These are phyloP conservation scores for Tiphia femorata DNA, from an alignment of 2,888 invertebrate species.

Conservation along the genomic window DNA sequence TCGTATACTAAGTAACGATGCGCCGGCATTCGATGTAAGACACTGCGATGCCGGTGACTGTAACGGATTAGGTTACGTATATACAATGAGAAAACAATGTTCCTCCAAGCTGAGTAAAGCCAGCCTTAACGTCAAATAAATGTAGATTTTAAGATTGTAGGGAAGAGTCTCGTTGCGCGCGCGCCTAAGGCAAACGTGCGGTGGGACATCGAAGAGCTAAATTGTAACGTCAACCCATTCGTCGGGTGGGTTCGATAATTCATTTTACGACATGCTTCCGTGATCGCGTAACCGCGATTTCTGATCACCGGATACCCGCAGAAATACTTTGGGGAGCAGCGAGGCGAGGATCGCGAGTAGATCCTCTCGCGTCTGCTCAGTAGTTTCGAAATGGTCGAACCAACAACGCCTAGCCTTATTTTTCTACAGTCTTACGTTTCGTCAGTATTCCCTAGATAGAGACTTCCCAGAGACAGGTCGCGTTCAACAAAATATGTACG, in stretches of 20 bases:
- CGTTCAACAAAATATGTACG: conserved; percentile 35
- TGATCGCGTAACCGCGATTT: conserved; percentile 14
- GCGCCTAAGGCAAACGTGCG: neutral
- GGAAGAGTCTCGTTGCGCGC: too few relatives aligned
- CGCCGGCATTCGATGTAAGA: conserved; percentile 25
- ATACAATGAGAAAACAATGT: conserved; percentile 64
- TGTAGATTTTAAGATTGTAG: conserved; percentile 44
- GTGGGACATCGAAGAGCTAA: neutral
- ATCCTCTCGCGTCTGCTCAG: neutral
- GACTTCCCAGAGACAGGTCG: conserved; percentile 27
- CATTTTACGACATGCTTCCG: conserved; percentile 32
- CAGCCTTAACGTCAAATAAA: conserved; percentile 65
- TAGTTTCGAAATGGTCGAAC: conserved; percentile 26
- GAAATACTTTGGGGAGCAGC: conserved; percentile 11
- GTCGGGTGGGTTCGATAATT: too few relatives aligned
- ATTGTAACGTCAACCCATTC: too few relatives aligned
- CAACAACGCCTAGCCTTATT: conserved; percentile 63
- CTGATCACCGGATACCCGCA: neutral
- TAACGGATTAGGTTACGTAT: conserved; percentile 42
- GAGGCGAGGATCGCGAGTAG: neutral
- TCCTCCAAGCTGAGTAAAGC: conserved; percentile 67
- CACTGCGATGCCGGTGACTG: conserved; percentile 24
- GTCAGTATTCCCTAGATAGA: conserved; percentile 58
- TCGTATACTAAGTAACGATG: conserved; percentile 28
- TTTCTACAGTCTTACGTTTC: conserved; percentile 64